Conservation (phyloP, 2,888 invertebrate genomes). For the Antheraea assamensis region DNA sequence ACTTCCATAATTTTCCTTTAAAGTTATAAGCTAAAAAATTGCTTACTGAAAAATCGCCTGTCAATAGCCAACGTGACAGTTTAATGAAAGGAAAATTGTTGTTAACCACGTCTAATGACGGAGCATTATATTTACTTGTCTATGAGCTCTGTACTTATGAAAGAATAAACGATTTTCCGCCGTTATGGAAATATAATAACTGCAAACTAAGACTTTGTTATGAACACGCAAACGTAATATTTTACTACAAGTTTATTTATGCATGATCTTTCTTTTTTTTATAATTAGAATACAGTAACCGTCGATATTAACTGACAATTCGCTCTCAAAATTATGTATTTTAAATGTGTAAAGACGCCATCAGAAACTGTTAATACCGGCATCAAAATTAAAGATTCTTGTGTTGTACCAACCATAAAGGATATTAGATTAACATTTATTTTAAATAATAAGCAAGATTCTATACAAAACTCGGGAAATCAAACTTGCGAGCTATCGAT, state of each 20-base stretch:
- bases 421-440: too few species aligned
- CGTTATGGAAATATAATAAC: background rate
- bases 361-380: too few species aligned
- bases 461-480: too few species aligned
- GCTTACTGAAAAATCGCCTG: constrained; percentile 11
- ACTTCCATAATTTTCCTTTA: background rate
- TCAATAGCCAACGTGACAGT: constrained; percentile 26
- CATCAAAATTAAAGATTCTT: too few species aligned
- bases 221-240: background rate
- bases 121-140: constrained; percentile 10
- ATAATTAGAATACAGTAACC: too few species aligned
- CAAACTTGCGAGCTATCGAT: too few species aligned
- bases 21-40: background rate
- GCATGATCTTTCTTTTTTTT: too few species aligned
- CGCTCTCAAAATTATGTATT: too few species aligned
- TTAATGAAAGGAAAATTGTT: constrained; percentile 29
- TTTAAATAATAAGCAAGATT: too few species aligned
- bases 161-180: background rate
- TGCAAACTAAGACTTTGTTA: background rate
- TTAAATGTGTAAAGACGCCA: too few species aligned
- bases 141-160: background rate
- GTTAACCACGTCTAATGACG: background rate
- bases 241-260: background rate
- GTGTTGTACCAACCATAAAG: too few species aligned
- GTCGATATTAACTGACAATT: too few species aligned